Evolutionary conservation across 2,888 invertebrate genomes (phyloP).

Genomic region (Caenorhabditis sinica): DNA sequence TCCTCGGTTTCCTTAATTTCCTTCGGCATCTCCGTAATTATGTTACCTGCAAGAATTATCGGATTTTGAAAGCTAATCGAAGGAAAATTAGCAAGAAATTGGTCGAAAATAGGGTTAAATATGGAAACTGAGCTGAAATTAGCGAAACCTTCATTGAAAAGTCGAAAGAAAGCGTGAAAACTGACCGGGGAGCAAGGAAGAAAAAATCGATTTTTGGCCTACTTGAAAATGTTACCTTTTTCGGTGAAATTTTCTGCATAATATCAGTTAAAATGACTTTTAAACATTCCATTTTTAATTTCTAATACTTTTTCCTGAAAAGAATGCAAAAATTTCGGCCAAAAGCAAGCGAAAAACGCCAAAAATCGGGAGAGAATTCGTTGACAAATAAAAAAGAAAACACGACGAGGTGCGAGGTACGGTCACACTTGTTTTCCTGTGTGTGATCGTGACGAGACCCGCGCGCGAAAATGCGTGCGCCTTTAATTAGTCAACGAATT

Average conservation of each 20-base stretch:
- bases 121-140: too few species aligned
- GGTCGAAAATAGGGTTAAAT: neutral
- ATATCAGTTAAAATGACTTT: too few species aligned
- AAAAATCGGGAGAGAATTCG: neutral
- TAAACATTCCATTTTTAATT: neutral
- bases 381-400: slow-evolving; percentile 38
- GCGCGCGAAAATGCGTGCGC: slow-evolving; percentile 39
- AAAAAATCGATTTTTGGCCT: too few species aligned
- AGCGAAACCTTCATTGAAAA: too few species aligned
- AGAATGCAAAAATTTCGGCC: too few species aligned
- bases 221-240: too few species aligned
- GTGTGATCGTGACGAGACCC: slow-evolving; percentile 49
- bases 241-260: too few species aligned
- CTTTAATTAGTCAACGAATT: slow-evolving; percentile 31
- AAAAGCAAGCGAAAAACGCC: too few species aligned
- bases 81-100: neutral
- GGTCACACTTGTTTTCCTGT: slow-evolving; percentile 11
- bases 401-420: too few species aligned
- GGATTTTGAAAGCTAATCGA: neutral
- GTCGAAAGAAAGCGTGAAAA: too few species aligned
- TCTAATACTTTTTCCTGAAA: too few species aligned
- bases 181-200: too few species aligned
- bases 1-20: slow-evolving; percentile 99
- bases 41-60: slow-evolving; percentile 65
- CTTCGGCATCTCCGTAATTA: slow-evolving; percentile 89